Evolutionary conservation across 2,888 invertebrate species (phyloP), one percentile per base, ranked within the genome.

Genomic region (Epirrhoe tristata): DNA sequence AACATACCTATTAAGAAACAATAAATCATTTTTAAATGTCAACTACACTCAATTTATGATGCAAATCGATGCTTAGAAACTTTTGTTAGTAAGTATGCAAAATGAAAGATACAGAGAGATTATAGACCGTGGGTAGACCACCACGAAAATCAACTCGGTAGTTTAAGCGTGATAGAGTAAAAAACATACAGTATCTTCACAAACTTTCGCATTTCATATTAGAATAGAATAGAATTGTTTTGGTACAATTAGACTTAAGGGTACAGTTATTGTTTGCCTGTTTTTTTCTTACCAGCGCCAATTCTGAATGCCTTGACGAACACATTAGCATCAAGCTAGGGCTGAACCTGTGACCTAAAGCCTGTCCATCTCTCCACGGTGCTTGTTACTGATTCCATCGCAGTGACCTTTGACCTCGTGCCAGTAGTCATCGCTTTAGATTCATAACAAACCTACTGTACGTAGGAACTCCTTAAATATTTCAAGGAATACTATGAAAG

Each of bases 11-110:
- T 71, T 73, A 71, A 48, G 63, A 60, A 64, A 51, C 66, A 60
- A 69, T 72, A 66, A 71, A 71, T 71, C 69, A 70, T 66, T 1
- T 63, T 69, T 58, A 52, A 71, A 72, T 69, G 67, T 70, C 68
- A 70, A 70, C 68, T 43, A 53, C 52, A 66, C 10, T 48, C 43
- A 64, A 62, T 67, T 58, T 59, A 59, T 66, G 53, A 43, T 55
- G n/a, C 8, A 58, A 31, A 58, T 57, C 36, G 10, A 36, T 8
- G 50, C n/a, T 36, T 54, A 34, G 0, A 16, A n/a, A 8, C 8
- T 14, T 4, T 58, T 36, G 17, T 36, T 36, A 17, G 5, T 17
- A 34, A 24, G 14, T 24, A 24, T 2, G 24, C 24, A 24, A 24
- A 24, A n/a, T n/a, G n/a, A n/a, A n/a, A n/a, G n/a, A n/a, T n/a